Evolutionary conservation across 2,888 invertebrate species (phyloP), one percentile per base, ranked within the genome.

Genomic region (Seladonia tumulorum): DNA sequence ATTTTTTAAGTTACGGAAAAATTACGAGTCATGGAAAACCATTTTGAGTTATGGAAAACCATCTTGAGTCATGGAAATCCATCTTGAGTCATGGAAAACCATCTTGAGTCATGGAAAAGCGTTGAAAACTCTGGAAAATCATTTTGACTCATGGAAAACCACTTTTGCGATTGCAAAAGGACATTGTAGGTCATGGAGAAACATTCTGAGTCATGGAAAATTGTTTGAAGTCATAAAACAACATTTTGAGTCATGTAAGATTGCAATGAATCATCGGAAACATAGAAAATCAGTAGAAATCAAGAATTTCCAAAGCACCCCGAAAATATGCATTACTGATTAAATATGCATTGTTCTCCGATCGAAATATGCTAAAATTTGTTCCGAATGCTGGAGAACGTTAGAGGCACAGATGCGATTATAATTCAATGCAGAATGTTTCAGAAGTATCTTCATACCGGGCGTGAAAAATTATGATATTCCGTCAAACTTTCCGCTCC

Each of bases 351-450:
- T 35, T 35, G 0, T 5, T 29, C 25, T 29, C 16, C 14, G 5
- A 29, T 12, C 12, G 3, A 25, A 63, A 2, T 29, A 7, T 35
- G 66, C 8, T 8, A 29, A 66, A 66, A 8, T 29, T 3, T 39
- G 22, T 68, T 39, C 39, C n/a, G 1, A 22, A 68, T 22, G 0
- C n/a, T n/a, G 18, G 2, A 2, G 42, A n/a, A 77, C 42, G 18
- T 42, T 25, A 18, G 25, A 7, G n/a, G 18, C 68, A 53, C 68
- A 68, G 53, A 68, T 70, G 53, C 68, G 53, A 53, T 77, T 68
- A 77, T 77, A 77, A 77, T 68, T 70, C 12, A 49, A 39, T 18
- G 39, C 35, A 25, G 39, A 76, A 68, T 77, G 68, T 77, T 77
- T 77, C 39, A 10, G 18, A 77, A 77, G 25, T 49, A 77, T 53